Evolutionary conservation across 2,797 vertebrate genomes (phyloP).

Genomic region (Schizothorax lantsangensis): DNA sequence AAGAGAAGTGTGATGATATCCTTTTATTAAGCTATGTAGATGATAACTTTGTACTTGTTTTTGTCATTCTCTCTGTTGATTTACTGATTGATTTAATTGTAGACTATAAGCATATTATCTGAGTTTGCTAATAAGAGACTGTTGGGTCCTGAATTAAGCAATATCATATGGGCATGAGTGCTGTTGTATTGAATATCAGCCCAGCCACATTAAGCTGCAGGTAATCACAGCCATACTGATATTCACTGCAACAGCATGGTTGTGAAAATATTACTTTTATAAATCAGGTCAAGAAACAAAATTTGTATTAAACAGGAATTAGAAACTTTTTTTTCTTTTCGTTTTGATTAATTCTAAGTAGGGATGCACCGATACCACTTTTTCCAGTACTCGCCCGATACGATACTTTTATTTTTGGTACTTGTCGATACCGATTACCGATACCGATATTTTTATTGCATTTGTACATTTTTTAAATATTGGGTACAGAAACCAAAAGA

Average conservation of each 20-base stretch:
- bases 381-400: no score
- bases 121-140: neutral
- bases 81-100: neutral
- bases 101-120: neutral
- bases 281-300: neutral
- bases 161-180: neutral
- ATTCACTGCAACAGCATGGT: neutral
- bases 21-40: slow-evolving; percentile 69
- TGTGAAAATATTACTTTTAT: neutral
- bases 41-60: neutral
- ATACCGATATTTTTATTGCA: no score
- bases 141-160: neutral
- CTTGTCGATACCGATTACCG: no score
- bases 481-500: no score
- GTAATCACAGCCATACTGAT: neutral
- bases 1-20: slow-evolving; percentile 91
- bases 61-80: neutral
- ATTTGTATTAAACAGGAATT: neutral
- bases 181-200: neutral
- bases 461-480: no score
- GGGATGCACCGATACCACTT: no score
- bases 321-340: neutral
- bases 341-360: neutral
- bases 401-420: no score
- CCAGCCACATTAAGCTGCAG: neutral